Evolutionary conservation across 2,888 invertebrate genomes (phyloP).

Genomic region (Thereva nobilitata): DNA sequence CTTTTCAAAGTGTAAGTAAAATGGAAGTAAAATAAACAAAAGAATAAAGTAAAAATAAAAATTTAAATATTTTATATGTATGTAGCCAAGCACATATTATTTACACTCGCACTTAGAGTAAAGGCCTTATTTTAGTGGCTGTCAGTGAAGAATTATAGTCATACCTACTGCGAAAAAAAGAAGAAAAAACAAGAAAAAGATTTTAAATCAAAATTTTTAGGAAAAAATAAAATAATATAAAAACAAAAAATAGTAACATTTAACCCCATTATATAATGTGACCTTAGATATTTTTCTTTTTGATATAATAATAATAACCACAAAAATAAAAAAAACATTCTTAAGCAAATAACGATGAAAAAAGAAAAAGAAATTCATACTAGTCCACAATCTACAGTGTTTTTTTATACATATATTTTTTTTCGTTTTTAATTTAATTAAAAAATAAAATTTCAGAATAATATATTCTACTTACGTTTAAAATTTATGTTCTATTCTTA

Average conservation of each 20-base stretch:
- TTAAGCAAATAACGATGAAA: background rate
- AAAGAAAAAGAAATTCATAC: constrained; percentile 7
- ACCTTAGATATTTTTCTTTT: too few species aligned
- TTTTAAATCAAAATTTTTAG: constrained; percentile 2
- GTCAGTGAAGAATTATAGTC: constrained; percentile 7
- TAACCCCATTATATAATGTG: too few species aligned
- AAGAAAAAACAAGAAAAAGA: background rate
- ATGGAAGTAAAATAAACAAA: constrained; percentile 6
- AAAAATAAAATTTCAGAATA: constrained; percentile 29
- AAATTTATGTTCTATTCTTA: too few species aligned
- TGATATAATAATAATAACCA: too few species aligned
- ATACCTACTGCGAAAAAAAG: background rate
- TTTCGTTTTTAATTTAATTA: constrained; percentile 38
- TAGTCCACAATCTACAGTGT: constrained; percentile 30
- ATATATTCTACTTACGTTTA: too few species aligned
- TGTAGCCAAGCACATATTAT: constrained; percentile 19
- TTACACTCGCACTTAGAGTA: constrained; percentile 21
- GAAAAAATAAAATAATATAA: constrained; percentile 7
- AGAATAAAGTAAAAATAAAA: constrained; percentile 2
- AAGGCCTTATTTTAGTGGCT: constrained; percentile 16
- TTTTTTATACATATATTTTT: constrained; percentile 23
- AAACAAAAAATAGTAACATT: background rate
- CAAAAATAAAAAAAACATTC: too few species aligned
- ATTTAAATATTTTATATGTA: background rate
- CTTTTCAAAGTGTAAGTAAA: constrained; percentile 25